Conservation (phyloP, 2,113 vertebrate species). For the Lagopus muta region DNA sequence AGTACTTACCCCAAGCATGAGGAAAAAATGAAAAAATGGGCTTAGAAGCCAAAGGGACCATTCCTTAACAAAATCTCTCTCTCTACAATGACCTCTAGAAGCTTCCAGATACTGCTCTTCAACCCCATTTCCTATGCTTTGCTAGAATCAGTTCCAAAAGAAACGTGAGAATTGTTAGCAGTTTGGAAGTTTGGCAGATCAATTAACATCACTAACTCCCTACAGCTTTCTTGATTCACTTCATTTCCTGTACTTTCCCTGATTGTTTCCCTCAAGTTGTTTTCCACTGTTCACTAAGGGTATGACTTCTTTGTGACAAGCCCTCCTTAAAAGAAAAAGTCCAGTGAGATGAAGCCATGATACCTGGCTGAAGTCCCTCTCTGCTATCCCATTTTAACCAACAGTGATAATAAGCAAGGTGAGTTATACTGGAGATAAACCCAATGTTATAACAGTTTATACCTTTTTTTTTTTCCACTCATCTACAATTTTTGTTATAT, state of each 20-base stretch:
- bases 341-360: neutral
- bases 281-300: neutral
- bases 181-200: too few relatives aligned
- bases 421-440: neutral
- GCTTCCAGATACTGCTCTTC: neutral
- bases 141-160: neutral
- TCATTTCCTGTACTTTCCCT: neutral
- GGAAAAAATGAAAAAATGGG: neutral
- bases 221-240: neutral
- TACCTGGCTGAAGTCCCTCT: neutral
- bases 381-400: rapidly evolving
- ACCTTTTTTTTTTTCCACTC: neutral
- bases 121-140: neutral
- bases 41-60: neutral
- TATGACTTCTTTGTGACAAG: neutral
- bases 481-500: neutral
- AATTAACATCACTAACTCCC: neutral
- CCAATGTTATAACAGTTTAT: neutral
- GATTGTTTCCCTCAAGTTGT: neutral
- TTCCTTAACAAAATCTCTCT: neutral
- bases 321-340: neutral
- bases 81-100: neutral
- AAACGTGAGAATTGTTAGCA: neutral
- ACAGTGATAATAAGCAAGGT: neutral
- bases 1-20: neutral